Conservation (phyloP, 2,888 invertebrate species). For the Lagria hirta region DNA sequence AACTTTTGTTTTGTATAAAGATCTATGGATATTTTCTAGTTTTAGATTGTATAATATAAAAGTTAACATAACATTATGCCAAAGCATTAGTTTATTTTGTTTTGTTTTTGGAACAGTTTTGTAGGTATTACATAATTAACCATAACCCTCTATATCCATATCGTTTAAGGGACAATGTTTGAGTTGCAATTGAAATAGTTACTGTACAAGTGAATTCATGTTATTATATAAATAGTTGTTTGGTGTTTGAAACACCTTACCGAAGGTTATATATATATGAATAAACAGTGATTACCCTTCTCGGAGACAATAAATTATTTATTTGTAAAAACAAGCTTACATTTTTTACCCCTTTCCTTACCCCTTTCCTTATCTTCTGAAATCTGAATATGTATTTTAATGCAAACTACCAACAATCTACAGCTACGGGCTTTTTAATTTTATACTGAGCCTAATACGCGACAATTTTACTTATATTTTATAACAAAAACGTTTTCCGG, state of each 20-base stretch:
- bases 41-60: constrained; percentile 39
- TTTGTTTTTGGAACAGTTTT: constrained; percentile 16
- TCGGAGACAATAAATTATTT: constrained; percentile 57
- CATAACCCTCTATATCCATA: constrained; percentile 31
- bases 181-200: constrained; percentile 36
- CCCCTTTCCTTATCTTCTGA: too few species aligned
- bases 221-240: constrained; percentile 48
- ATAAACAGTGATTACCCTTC: constrained; percentile 51
- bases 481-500: too few species aligned
- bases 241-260: constrained; percentile 49
- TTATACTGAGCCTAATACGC: too few species aligned
- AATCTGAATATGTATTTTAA: too few species aligned
- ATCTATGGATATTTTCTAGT: constrained; percentile 44
- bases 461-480: too few species aligned
- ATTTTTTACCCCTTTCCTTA: too few species aligned
- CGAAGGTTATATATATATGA: constrained; percentile 41
- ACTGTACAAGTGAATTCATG: constrained; percentile 43
- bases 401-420: too few species aligned
- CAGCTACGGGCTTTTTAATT: too few species aligned
- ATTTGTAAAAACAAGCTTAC: constrained; percentile 46
- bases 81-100: constrained; percentile 44
- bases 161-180: constrained; percentile 25
- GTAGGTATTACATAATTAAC: constrained; percentile 18
- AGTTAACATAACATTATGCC: constrained; percentile 48
- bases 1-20: constrained; percentile 50